Percentiles rank a stretch among this genome's conserved stretches.
phyloP scores from a whole-genome alignment of 1,140 invertebrate species.

The Rhyacophila brunnea region DNA sequence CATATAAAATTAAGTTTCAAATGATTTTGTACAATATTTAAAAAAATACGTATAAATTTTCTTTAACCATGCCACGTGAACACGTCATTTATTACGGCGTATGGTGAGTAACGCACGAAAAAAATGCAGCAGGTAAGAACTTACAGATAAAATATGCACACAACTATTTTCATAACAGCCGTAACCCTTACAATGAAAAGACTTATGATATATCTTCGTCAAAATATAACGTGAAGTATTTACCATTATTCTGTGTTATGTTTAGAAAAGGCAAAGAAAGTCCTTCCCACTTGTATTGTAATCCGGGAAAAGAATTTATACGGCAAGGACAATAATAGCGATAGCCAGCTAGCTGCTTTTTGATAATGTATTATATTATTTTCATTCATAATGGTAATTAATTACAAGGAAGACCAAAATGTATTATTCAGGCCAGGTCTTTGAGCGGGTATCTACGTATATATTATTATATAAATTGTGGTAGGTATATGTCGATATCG shows the following conservation, averaged over 20 bases:
- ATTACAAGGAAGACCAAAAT: no score
- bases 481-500: no score
- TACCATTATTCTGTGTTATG: slow-evolving; percentile 1
- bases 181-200: slow-evolving; percentile 21
- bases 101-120: neutral
- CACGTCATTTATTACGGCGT: no score
- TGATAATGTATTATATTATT: no score
- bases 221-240: slow-evolving; percentile 20
- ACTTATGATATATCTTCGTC: slow-evolving; percentile 32
- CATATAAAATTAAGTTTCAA: no score
- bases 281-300: neutral
- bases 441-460: no score
- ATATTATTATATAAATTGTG: no score
- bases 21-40: no score
- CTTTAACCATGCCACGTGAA: no score
- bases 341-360: neutral
- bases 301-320: neutral
- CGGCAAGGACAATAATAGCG: neutral
- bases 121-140: slow-evolving; percentile 18
- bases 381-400: no score
- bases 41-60: no score
- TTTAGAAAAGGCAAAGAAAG: neutral
- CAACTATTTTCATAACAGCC: slow-evolving; percentile 25
- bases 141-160: slow-evolving; percentile 20
- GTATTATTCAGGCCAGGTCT: no score